Evolutionary conservation across 2,888 invertebrate species (phyloP), one percentile per base, ranked within the genome.

Genomic region (Cephus rjabovi): DNA sequence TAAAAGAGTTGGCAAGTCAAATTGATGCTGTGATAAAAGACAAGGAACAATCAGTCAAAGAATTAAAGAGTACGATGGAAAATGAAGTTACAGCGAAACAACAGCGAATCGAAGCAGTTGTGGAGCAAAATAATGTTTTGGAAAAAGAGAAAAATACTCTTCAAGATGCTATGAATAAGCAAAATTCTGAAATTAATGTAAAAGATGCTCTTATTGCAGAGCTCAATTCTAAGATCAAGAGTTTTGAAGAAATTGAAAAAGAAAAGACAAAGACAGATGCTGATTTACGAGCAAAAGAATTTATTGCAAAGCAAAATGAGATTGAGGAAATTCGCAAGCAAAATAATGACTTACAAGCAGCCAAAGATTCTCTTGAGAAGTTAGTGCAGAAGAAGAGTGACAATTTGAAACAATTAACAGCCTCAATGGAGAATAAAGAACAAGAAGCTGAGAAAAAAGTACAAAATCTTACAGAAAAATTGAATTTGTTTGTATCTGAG

Each of bases 331-430:
- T 88, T 81, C 79, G 79, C 40, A 80, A 83, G 77, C 80, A 88
- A 81, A 87, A 87, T 80, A 79, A 84, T 77, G 85, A 83, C 77
- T 71, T 90, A 75, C 75, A 86, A 82, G 80, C 93, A 79, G 90
- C 84, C 74, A 94, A 93, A 87, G 92, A 92, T 78, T 91, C 91
- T 73, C 82, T 93, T 69, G 93, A 94, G 88, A 93, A 93, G 79
- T 91, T 92, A 81, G 83, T 93, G n/a, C 92, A 91, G 85, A 92
- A 89, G 78, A 88, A 89, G 37, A 85, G 89, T 71, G 86, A 92
- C 30, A 87, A 87, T 75, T 79, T 87, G 11, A 83, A 83, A 70
- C 76, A 81, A 6, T 73, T 88, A 15, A 80, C 85, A n/a, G 83
- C 81, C 73, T 82, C 82, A 69, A 79, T 89, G 4, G 85, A 85